A percentile compares a stretch with the other conserved stretches of the same genome.
Conservation (phyloP, 2,797 vertebrate species). For the Eulemur rubriventer region DNA sequence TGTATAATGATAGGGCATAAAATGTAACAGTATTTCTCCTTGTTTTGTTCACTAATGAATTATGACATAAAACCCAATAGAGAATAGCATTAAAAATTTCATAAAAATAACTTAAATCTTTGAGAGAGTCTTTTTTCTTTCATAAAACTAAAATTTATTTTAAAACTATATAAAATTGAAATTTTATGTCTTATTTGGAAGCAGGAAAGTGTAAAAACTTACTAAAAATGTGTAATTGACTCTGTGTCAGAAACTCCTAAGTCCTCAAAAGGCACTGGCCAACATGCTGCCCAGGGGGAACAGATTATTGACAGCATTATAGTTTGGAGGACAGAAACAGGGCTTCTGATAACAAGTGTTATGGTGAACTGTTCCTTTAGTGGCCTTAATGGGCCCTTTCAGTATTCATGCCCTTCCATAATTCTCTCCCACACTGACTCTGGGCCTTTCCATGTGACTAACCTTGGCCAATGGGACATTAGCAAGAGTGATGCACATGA, state of each 20-base stretch:
- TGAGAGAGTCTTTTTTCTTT: not conserved
- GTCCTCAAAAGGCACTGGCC: not conserved
- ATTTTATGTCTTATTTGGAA: conserved; percentile 18
- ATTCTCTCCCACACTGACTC: not conserved
- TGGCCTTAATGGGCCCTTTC: not conserved
- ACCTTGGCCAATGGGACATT: not conserved
- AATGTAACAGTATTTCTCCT: not conserved
- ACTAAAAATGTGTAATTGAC: not conserved
- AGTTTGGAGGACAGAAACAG: not conserved
- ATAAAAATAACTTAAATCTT: not conserved
- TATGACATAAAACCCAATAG: not conserved
- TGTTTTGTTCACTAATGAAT: conserved; percentile 42
- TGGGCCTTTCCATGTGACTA: not conserved
- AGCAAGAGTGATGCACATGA: not conserved
- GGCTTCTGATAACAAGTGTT: not conserved
- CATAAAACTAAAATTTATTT: conserved; percentile 31
- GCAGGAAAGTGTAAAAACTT: not conserved
- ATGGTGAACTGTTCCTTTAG: not conserved
- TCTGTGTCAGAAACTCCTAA: not conserved
- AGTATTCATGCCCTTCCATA: not conserved
- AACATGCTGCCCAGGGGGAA: not conserved
- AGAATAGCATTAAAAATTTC: not conserved
- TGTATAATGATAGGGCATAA: not conserved
- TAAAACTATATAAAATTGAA: not conserved
- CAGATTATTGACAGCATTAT: not conserved